Evolutionary conservation across 2,888 invertebrate genomes (phyloP).

Genomic region (Saturnia pavonia): DNA sequence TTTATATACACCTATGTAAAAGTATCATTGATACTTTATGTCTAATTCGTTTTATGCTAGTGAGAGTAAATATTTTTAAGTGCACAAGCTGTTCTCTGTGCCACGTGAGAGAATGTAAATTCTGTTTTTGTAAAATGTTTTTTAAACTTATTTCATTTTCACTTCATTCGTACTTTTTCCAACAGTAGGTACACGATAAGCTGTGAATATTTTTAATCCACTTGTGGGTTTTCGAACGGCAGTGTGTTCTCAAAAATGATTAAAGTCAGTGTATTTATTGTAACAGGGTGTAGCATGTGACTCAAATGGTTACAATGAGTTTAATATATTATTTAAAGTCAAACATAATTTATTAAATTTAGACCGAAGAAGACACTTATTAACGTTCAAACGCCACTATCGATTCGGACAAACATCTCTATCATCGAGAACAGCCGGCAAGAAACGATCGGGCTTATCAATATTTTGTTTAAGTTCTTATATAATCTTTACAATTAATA

Average conservation of each 20-base stretch:
- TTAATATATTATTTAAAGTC: too few relatives aligned
- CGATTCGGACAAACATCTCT: neutral
- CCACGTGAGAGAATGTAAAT: neutral
- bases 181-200: neutral
- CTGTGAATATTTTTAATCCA: conserved; percentile 2
- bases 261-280: neutral
- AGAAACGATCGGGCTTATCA: too few relatives aligned
- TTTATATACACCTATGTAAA: too few relatives aligned
- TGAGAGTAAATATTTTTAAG: neutral
- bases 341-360: too few relatives aligned
- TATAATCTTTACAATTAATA: too few relatives aligned
- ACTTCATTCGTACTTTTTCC: conserved; percentile 1
- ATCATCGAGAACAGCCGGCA: too few relatives aligned
- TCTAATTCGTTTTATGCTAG: neutral
- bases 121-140: neutral
- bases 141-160: neutral
- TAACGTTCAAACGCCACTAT: too few relatives aligned
- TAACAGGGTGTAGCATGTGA: neutral
- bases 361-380: too few relatives aligned
- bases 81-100: neutral
- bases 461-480: too few relatives aligned
- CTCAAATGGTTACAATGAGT: neutral
- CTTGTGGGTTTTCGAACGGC: neutral
- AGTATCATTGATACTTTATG: too few relatives aligned
- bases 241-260: neutral